Percentiles rank a stretch among this genome's conserved stretches.
These are phyloP conservation scores for Peromyscus attwateri DNA, from an alignment of 2,797 vertebrate genomes.

Conservation along the genomic window DNA sequence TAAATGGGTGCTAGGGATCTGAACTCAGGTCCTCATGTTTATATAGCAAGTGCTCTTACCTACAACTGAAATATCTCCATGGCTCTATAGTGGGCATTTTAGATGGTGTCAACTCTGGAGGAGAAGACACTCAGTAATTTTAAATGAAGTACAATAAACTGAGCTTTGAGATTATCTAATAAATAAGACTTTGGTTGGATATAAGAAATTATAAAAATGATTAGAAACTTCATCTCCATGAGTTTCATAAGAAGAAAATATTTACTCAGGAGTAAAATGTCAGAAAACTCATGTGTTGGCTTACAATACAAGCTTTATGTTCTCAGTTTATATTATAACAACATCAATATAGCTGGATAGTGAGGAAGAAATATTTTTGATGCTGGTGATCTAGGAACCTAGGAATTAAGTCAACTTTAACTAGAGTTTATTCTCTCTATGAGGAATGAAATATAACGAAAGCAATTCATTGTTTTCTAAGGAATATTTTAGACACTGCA, in stretches of 20 bases:
- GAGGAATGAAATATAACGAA: slow-evolving; percentile 60
- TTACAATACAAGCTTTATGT: background rate
- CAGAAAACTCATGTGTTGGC: background rate
- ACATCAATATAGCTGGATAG: background rate
- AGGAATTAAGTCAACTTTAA: slow-evolving; percentile 59
- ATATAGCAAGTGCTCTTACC: background rate
- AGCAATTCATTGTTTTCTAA: slow-evolving; percentile 60
- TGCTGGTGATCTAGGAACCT: slow-evolving; percentile 21
- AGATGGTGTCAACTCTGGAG: background rate
- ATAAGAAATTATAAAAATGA: slow-evolving; percentile 22
- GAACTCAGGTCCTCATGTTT: background rate
- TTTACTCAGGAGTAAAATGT: background rate
- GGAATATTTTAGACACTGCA: slow-evolving; percentile 58
- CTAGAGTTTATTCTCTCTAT: slow-evolving; percentile 48
- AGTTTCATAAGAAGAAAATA: background rate
- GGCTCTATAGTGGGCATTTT: background rate
- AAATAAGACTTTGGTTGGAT: slow-evolving; percentile 24
- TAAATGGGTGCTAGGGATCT: background rate
- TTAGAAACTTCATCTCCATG: background rate
- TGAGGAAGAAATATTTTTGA: slow-evolving; percentile 32
- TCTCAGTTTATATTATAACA: background rate
- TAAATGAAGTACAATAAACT: background rate
- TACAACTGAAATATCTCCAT: background rate
- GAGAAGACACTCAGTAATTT: background rate
- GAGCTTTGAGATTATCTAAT: slow-evolving; percentile 42